These are phyloP conservation scores for Brachionus sp. DNA, from an alignment of 1,140 invertebrate species.

Conservation along the genomic window DNA sequence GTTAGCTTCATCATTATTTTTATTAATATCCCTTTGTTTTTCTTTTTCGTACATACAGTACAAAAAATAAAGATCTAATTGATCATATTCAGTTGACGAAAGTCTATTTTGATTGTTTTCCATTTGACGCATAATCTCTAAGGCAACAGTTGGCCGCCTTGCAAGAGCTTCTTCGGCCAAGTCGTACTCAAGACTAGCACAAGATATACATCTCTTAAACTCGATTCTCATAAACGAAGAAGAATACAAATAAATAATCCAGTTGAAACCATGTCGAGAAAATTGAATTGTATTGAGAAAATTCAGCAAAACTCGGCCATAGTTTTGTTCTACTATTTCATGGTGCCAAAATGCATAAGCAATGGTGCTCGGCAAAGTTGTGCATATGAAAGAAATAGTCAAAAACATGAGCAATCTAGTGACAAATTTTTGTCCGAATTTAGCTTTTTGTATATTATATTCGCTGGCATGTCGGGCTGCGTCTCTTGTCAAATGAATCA, in stretches of 20 bases:
- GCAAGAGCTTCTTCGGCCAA: not conserved
- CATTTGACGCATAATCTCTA: slow-evolving; percentile 9
- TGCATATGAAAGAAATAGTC: slow-evolving; percentile 14
- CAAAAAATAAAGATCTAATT: slow-evolving; percentile 27
- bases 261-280: slow-evolving; percentile 28
- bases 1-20: not conserved
- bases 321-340: not conserved
- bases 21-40: not conserved
- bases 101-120: not conserved
- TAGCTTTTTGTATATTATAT: not conserved
- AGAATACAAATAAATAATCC: slow-evolving; percentile 45
- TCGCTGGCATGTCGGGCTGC: not conserved
- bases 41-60: slow-evolving; percentile 19
- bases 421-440: slow-evolving; percentile 30
- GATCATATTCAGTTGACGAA: not conserved
- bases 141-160: not conserved
- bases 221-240: slow-evolving; percentile 19
- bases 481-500: slow-evolving; percentile 6
- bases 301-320: slow-evolving; percentile 12
- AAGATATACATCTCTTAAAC: slow-evolving; percentile 14
- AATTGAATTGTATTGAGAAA: slow-evolving; percentile 43
- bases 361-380: slow-evolving; percentile 9
- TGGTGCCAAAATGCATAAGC: slow-evolving; percentile 36
- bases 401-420: slow-evolving; percentile 2
- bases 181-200: not conserved